Base-by-base conservation (phyloP, 2,888 invertebrate species). In the Prosapia bicincta region DNA sequence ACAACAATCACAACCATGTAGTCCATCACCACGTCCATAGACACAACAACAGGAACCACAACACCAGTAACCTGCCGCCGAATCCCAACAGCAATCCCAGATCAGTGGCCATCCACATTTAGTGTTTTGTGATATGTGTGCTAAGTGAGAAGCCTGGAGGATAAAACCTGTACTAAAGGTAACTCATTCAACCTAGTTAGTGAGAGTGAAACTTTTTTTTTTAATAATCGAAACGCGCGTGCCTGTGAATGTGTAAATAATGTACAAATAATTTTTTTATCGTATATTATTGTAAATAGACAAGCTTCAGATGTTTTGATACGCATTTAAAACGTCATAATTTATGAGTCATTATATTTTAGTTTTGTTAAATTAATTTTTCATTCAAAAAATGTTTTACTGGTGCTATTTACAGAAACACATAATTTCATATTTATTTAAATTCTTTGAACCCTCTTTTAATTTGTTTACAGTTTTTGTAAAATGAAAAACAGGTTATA, bases 41-140 rank as follows among this genome's bases (percentile, higher is more conserved):
- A 80, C 88, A 88, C 81, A 89, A 89, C 82, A 89, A 89, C 79
- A 83, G 88, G 28, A 86, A 88, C 67, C 85, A 85, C 81, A 86
- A 83, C 80, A 78, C 78, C 66, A 82, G 85, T 88, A 80, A 88
- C 88, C 66, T 88, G 88, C 82, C 85, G 89, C 80, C 88, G 87
- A 86, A 86, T 76, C 86, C 87, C 69, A 87, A 88, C 66, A 87
- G 87, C 82, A 88, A 86, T 84, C 87, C 84, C 86, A 87, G 82
- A 83, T 84, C 81, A 83, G 91, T 93, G 83, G 93, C 93, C 85
- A 93, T 93, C 85, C 93, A 93, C 86, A 93, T 93, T 85, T 92
- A 80, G 79, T 78, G 78, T 30, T 9, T 54, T 10, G 20, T 54
- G 20, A 54, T 54, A 54, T 20, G 54, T 20, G 38, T 38, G 20